Evolutionary conservation across 2,113 vertebrate genomes (phyloP), one percentile per base, ranked within the genome.

Genomic region (Phyllostomus hastatus): DNA sequence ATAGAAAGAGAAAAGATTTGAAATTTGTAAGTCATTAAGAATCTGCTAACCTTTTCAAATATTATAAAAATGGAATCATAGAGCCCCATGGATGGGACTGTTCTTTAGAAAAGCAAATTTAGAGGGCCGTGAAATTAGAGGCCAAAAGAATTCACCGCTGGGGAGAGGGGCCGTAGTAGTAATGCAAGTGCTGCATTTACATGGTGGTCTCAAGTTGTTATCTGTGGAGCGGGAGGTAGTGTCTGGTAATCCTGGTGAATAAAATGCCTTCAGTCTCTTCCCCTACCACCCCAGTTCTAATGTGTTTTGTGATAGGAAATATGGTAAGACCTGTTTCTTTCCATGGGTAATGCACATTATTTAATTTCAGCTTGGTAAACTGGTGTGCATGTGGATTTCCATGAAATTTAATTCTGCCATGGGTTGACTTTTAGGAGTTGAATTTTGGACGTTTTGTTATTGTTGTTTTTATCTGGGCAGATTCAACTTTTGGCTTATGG

Each of bases 321-420:
- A 46, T 1, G 41, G 28, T 28, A 16, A 81, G 35, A 94, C 6
- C 33, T 38, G 6, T 35, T 87, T 26, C 48, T 90, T 81, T 67
- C 57, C 81, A 35, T 59, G 61, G 84, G 6, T 64, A 61, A n/a
- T 67, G 46, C 15, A 10, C 14, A 12, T 61, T 91, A 31, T 35
- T 82, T 79, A 94, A 69, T 88, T 81, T 88, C 67, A 96, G 82
- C 66, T 91, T 28, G 69, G 78, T 52, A 85, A 90, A 84, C 24
- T 72, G n/a, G 4, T 94, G 3, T 84, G 12, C 38, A 11, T 91
- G 33, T 61, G 64, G 81, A 85, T 82, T 92, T 96, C n/a, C 22
- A n/a, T 43, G 46, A 83, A 94, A 90, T 95, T 50, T 52, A 89
- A 86, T 95, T 97, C 50, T 92, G 81, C 46, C 26, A 22, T 78